A percentile compares a stretch with the other conserved stretches of the same genome.
Conservation (phyloP, 2,888 invertebrate genomes). For the Thecocarcelia acutangulata region DNA sequence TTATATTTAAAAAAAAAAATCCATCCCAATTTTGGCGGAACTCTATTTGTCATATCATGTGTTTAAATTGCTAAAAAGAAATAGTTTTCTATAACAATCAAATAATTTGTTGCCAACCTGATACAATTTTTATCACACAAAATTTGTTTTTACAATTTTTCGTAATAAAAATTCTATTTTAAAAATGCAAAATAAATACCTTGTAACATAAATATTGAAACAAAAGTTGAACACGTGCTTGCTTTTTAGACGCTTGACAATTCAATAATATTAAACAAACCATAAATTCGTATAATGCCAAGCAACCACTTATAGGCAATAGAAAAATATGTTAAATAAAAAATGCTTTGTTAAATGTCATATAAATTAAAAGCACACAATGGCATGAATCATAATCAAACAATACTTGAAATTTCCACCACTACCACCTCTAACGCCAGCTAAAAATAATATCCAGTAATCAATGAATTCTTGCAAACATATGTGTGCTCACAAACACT, state of each 20-base stretch:
- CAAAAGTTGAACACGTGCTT: conserved; percentile 54
- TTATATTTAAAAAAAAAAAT: neutral
- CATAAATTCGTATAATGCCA: neutral
- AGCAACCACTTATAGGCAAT: conserved; percentile 24
- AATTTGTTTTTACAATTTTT: neutral
- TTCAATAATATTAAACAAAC: conserved; percentile 34
- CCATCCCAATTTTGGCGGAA: neutral
- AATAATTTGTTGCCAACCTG: conserved; percentile 17
- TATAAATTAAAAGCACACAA: conserved; percentile 4
- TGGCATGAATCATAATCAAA: conserved; percentile 44
- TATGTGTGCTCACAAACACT: neutral
- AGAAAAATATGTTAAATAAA: conserved; percentile 21
- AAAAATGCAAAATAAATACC: conserved; percentile 1
- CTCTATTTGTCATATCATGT: neutral
- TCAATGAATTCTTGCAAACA: conserved; percentile 32
- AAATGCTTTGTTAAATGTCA: conserved; percentile 56
- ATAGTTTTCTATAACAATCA: conserved; percentile 9
- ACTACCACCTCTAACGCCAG: neutral
- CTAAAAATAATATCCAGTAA: neutral
- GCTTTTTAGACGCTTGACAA: neutral
- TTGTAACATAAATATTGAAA: conserved; percentile 11
- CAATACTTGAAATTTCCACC: neutral
- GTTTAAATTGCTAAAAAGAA: neutral
- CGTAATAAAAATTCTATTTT: conserved; percentile 1
- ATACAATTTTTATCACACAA: neutral